phyloP scores from a whole-genome alignment of 2,888 invertebrate genomes.

The Aleiodes alternator region DNA sequence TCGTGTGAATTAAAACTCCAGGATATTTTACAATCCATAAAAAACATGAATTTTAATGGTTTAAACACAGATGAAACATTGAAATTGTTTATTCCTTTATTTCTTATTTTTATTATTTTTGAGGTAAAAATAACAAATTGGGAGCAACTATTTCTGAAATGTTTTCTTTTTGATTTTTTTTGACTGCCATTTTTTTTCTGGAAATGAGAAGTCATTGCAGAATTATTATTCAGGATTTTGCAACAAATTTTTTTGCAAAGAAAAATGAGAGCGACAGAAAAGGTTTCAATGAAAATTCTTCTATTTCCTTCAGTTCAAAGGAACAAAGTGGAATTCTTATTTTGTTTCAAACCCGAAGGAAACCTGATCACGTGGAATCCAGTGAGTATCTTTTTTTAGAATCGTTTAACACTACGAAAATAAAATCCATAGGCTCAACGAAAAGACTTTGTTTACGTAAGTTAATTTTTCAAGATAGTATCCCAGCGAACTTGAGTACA shows the following conservation, averaged over 20 bases:
- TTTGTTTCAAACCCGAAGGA: constrained; percentile 15
- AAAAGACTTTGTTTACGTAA: constrained; percentile 34
- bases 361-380: constrained; percentile 47
- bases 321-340: not conserved
- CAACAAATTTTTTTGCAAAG: too few species aligned
- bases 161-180: too few species aligned
- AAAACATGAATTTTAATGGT: constrained; percentile 7
- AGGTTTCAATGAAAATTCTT: too few species aligned
- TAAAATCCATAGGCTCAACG: constrained; percentile 39
- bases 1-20: constrained; percentile 27
- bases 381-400: constrained; percentile 45
- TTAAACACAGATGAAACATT: not conserved
- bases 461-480: not conserved
- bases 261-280: too few species aligned
- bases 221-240: too few species aligned
- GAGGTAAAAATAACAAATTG: too few species aligned
- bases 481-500: too few species aligned
- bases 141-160: too few species aligned
- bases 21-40: constrained; percentile 29
- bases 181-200: too few species aligned
- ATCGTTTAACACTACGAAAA: constrained; percentile 43
- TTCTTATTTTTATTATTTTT: too few species aligned
- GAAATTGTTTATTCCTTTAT: not conserved
- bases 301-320: too few species aligned
- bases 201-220: too few species aligned